Base-by-base conservation (phyloP, 2,113 vertebrate genomes). In the Rhinichthys klamathensis region DNA sequence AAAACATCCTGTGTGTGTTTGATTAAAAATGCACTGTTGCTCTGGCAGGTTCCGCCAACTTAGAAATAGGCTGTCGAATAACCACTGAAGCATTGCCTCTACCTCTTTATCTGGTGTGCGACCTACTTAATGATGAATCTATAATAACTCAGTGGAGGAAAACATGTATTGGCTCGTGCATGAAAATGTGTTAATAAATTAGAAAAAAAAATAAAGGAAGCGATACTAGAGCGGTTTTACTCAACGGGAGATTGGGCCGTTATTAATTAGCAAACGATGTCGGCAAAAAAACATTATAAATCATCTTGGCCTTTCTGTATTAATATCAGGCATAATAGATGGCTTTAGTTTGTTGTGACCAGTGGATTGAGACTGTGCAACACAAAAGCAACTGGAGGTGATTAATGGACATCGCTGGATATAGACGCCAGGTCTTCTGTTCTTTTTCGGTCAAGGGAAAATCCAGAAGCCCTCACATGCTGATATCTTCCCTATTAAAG, bases 91-190 rank as follows among this genome's bases (percentile, higher is more conserved):
- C 86, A 72, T 77, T 79, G 41, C 49, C 27, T 78, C 81, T 63
- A 80, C 81, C 82, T 77, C 70, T 75, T 84, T 80, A 88, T 86
- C 61, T 80, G 77, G 32, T 72, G 51, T 67, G 69, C 87, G 85
- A 83, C 86, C 88, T 87, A 89, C 86, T 89, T 89, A 85, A 70
- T 85, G 76, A 81, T 81, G 78, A 69, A 82, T 85, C 56, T 69
- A 81, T 82, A 77, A 83, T 80, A 72, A 76, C 75, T 25, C 12
- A 12, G 82, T 67, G 41, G 21, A 82, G 83, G 60, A 81, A 85
- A 75, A 80, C 80, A 80, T 70, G 82, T 13, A 83, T 78, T 41
- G 63, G 51, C 56, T 69, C 15, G n/a, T 32, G 65, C 30, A 54
- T 41, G 51, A 18, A 80, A 56, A 84, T 23, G 76, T 61, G 38